Percentiles rank a stretch among this genome's conserved stretches.
Evolutionary conservation across 2,888 invertebrate genomes (phyloP).

Genomic region (Nomada hirtipes): DNA sequence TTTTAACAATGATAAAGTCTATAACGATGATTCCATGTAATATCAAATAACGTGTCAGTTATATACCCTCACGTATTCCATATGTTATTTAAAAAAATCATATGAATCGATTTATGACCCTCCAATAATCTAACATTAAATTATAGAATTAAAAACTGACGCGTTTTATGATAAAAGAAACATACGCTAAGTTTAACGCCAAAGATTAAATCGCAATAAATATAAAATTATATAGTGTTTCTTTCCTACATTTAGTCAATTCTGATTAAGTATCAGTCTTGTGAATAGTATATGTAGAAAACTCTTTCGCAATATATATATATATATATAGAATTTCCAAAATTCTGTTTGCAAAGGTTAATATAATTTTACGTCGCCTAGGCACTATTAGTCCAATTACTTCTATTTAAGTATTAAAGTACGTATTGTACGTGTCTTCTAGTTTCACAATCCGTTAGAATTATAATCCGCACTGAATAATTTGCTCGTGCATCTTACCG

Average conservation of each 20-base stretch:
- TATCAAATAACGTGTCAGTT: slow-evolving; percentile 5
- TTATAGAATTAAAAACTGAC: slow-evolving; percentile 9
- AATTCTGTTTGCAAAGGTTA: slow-evolving; percentile 44
- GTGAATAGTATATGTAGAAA: slow-evolving; percentile 56
- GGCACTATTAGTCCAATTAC: slow-evolving; percentile 37
- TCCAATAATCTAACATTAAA: neutral
- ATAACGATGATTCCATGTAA: slow-evolving; percentile 10
- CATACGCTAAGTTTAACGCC: neutral
- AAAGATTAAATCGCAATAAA: slow-evolving; percentile 21
- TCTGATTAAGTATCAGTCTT: slow-evolving; percentile 63
- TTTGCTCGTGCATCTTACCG: slow-evolving; percentile 78
- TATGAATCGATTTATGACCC: neutral
- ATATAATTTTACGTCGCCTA: slow-evolving; percentile 35
- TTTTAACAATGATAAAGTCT: neutral
- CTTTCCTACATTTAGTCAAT: slow-evolving; percentile 19
- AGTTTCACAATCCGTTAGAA: neutral
- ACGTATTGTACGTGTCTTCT: slow-evolving; percentile 13
- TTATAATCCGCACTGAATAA: slow-evolving; percentile 72
- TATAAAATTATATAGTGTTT: slow-evolving; percentile 36
- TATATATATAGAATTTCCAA: slow-evolving; percentile 33
- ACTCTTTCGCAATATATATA: slow-evolving; percentile 26
- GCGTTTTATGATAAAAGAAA: slow-evolving; percentile 2
- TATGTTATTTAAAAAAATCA: neutral
- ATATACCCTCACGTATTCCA: no score
- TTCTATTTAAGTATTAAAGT: slow-evolving; percentile 16